Conservation (phyloP, 2,797 vertebrate species). For the Oreochromis mossambicus region DNA sequence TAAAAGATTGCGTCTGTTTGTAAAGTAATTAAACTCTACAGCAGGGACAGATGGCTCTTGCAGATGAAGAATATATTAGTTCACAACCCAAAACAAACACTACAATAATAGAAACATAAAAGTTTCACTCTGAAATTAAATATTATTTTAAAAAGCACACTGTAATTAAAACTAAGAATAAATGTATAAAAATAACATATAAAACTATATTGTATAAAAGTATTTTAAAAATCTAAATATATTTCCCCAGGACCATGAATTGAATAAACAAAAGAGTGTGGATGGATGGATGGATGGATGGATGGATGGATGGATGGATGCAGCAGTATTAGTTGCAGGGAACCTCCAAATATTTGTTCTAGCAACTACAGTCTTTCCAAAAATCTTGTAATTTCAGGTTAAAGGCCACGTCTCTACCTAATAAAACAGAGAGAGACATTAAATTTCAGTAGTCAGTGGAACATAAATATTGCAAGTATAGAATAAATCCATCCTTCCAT, state of each 20-base stretch:
- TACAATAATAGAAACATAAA: neutral
- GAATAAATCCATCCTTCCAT: neutral
- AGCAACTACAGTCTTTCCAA: neutral
- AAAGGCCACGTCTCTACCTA: neutral
- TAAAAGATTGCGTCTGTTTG: conserved; percentile 21
- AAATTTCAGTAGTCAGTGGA: neutral
- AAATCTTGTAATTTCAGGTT: neutral
- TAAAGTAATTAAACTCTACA: conserved; percentile 39
- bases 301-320: neutral
- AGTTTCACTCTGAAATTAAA: neutral
- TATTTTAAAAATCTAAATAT: neutral
- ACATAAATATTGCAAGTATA: neutral
- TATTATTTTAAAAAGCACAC: neutral
- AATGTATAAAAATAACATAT: neutral
- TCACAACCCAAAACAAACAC: neutral
- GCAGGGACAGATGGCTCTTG: neutral
- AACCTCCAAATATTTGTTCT: rapidly evolving
- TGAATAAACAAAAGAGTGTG: neutral
- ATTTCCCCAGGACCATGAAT: neutral
- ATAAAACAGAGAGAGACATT: neutral
- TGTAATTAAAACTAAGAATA: neutral
- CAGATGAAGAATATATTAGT: conserved; percentile 7
- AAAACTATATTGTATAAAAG: neutral
- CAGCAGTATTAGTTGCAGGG: neutral
- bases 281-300: neutral